These are phyloP conservation scores for Hipparchia semele DNA, from an alignment of 2,888 invertebrate genomes.

Conservation along the genomic window DNA sequence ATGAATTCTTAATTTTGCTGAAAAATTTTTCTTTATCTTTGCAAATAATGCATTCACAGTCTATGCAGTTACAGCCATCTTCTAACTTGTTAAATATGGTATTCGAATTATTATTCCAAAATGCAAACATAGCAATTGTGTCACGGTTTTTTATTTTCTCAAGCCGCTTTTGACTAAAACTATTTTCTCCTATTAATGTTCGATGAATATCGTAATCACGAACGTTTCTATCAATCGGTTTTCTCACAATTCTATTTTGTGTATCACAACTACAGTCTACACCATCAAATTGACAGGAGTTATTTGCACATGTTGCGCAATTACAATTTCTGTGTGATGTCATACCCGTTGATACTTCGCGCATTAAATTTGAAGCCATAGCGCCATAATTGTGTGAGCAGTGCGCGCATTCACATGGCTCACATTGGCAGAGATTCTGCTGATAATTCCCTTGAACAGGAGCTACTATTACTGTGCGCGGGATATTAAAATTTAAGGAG, in stretches of 20 bases:
- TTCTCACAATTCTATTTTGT: conserved; percentile 50
- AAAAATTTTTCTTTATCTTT: conserved; percentile 38
- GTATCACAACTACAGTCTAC: conserved; percentile 55
- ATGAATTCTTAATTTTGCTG: neutral
- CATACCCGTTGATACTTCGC: conserved; percentile 54
- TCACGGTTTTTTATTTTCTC: conserved; percentile 35
- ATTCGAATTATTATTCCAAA: conserved; percentile 42
- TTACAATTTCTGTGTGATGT: conserved; percentile 50
- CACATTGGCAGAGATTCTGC: conserved; percentile 52
- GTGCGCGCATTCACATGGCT: conserved; percentile 58
- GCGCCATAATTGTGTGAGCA: conserved; percentile 48
- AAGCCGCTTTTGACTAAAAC: conserved; percentile 1
- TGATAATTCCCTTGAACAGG: conserved; percentile 47
- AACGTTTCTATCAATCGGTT: conserved; percentile 52
- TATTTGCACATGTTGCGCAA: conserved; percentile 54
- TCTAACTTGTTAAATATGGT: conserved; percentile 11
- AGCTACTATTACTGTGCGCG: conserved; percentile 48
- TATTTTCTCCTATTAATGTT: conserved; percentile 39
- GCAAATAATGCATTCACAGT: conserved; percentile 56
- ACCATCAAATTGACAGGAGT: conserved; percentile 51
- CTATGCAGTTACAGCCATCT: conserved; percentile 44
- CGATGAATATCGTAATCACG: conserved; percentile 58
- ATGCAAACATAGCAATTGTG: conserved; percentile 52
- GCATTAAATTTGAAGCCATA: conserved; percentile 46
- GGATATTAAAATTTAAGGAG: conserved; percentile 31